Evolutionary conservation across 2,888 invertebrate species (phyloP).

Genomic region (Acanthoscelides obtectus): DNA sequence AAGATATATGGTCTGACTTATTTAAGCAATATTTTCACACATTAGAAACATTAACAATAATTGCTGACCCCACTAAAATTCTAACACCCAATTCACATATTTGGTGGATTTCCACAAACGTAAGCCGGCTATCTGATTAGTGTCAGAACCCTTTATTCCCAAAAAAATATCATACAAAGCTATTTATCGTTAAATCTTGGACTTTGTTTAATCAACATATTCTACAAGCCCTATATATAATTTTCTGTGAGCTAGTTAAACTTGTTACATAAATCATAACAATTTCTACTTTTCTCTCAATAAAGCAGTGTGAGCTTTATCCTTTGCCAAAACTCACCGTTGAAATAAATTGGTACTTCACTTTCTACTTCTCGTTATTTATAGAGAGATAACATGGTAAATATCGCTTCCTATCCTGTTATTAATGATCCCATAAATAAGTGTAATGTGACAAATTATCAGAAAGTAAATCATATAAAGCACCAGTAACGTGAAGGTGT

Average conservation of each 20-base stretch:
- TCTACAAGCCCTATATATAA: no score
- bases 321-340: neutral
- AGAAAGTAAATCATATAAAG: constrained; percentile 26
- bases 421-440: constrained; percentile 32
- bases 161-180: no score
- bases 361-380: constrained; percentile 24
- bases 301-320: neutral
- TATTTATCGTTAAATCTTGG: no score
- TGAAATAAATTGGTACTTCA: constrained; percentile 8
- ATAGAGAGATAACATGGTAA: constrained; percentile 26
- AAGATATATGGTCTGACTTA: no score
- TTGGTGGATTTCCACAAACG: no score
- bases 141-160: no score
- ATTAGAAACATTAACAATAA: no score
- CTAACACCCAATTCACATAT: no score
- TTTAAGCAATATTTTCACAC: no score
- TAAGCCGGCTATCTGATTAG: no score
- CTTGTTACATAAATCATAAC: neutral
- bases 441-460: constrained; percentile 33
- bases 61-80: no score
- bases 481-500: constrained; percentile 13
- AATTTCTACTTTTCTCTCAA: neutral
- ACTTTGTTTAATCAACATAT: no score
- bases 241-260: neutral
- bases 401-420: constrained; percentile 27